Evolutionary conservation across 2,888 invertebrate species (phyloP), one percentile per base, ranked within the genome.

Genomic region (Ctena decussata): DNA sequence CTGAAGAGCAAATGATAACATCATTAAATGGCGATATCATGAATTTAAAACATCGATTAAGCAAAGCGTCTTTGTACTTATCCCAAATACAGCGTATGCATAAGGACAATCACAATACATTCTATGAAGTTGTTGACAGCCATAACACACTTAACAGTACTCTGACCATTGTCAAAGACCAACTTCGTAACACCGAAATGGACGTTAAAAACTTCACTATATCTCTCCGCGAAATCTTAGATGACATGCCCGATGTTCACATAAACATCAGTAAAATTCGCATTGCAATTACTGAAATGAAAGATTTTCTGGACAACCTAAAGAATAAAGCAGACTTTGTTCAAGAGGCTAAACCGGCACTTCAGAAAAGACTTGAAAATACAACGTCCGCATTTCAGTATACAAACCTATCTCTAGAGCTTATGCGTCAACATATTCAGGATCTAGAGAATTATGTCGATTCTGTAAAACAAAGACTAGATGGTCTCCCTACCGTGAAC

Each of bases 351-450:
- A 21, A 82, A 27, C 86, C 89, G 0, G 41, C 37, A 37, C 41
- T 89, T 53, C 35, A 82, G 37, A 60, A 76, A 12, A 77, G 74
- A 27, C 83, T 86, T 39, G 30, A 77, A 77, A 49, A 24, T 15
- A 74, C 65, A 21, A 86, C 80, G 30, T 24, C 35, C 15, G 85
- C 82, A 21, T 80, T 89, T 76, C 44, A 80, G 5, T 73, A 83
- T 49, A 83, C 82, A 60, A 89, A 89, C 46, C 70, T 77, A 60
- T 81, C 86, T 44, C 73, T 89, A 6, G 39, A 83, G 12, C 44
- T 27, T 8, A 82, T 89, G 80, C 77, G 70, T 30, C 49, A 83
- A 11, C 80, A 86, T 12, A 77, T 89, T 35, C 24, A 27, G 8
- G 35, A 60, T 11, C 32, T 89, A 27, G 71, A 80, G 1, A 49